Base-by-base conservation (phyloP, 2,113 vertebrate genomes). In the Burhinus oedicnemus region DNA sequence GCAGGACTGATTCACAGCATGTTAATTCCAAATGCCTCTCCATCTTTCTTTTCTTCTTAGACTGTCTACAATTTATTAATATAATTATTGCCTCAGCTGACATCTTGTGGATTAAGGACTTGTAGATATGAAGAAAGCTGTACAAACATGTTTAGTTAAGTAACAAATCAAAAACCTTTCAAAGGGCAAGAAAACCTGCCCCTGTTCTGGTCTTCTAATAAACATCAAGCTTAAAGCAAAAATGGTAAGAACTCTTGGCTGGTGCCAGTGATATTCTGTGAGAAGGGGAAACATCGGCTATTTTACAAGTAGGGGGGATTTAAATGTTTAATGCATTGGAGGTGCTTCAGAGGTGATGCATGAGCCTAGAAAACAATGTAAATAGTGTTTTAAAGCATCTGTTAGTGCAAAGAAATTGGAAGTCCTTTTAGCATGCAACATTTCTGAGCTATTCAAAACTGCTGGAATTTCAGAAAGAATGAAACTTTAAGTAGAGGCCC, bases 31-130 rank as follows among this genome's bases (percentile, higher is more conserved):
- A 76, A 94, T 96, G 94, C 92, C 87, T 97, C 68, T 93, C 71
- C 76, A 94, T 97, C 95, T 97, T 93, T 96, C 86, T 95, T 90
- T 95, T 93, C 83, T 89, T 94, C 87, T 96, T 96, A 91, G 83
- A 84, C 89, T 96, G 93, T 83, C 95, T 96, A 89, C 80, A 94
- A 93, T 98, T 97, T 97, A 96, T 97, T 97, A 96, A 97, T 96
- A 83, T 96, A 98, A 97, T 98, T 97, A 97, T 94, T 97, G 83
- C 86, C 60, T 97, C 92, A 92, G 49, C 83, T 97, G 97, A 96
- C 96, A 96, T 90, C 91, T 87, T 95, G 86, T 96, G 88, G 96
- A 95, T 97, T 98, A 97, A 96, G 85, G 85, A 94, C 93, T 95
- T 97, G 83, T 87, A 91, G 96, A 85, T 95, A 89, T 8, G 60